Evolutionary conservation across 2,888 invertebrate genomes (phyloP).

Genomic region (Drosophila leonis): DNA sequence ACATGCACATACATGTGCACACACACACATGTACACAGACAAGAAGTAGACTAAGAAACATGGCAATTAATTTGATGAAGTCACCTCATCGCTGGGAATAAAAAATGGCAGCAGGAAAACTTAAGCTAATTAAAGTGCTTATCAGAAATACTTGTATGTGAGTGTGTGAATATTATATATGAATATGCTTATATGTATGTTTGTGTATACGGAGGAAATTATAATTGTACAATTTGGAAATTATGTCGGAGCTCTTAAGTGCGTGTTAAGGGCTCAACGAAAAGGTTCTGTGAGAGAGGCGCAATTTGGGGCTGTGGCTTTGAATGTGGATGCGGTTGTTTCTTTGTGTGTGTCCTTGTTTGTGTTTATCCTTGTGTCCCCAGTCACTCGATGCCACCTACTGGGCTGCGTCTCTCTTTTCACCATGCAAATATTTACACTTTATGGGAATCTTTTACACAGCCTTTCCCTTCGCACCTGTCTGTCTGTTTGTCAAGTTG

Average conservation of each 20-base stretch:
- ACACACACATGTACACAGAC: too few species aligned
- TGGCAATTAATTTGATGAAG: slow-evolving; percentile 68
- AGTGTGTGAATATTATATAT: too few species aligned
- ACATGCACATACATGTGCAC: slow-evolving; percentile 14
- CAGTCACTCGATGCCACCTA: slow-evolving; percentile 22
- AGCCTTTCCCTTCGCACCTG: not conserved
- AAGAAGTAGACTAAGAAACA: too few species aligned
- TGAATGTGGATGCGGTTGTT: slow-evolving; percentile 14
- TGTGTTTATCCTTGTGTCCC: slow-evolving; percentile 27
- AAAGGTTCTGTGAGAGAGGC: slow-evolving; percentile 12
- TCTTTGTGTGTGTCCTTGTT: slow-evolving; percentile 23
- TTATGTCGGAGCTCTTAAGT: slow-evolving; percentile 53
- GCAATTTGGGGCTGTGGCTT: slow-evolving; percentile 10
- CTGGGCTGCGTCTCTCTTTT: slow-evolving; percentile 5
- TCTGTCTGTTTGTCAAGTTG: slow-evolving; percentile 24
- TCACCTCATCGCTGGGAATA: slow-evolving; percentile 48
- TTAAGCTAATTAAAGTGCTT: slow-evolving; percentile 69
- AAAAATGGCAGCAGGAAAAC: slow-evolving; percentile 54
- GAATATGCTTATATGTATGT: slow-evolving; percentile 15
- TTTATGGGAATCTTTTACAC: slow-evolving; percentile 35
- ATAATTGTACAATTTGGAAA: slow-evolving; percentile 58
- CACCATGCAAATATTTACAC: slow-evolving; percentile 61
- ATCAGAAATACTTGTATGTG: slow-evolving; percentile 31
- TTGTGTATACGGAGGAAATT: slow-evolving; percentile 32
- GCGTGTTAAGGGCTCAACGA: slow-evolving; percentile 45